Percentiles rank a stretch among this genome's conserved stretches.
These are phyloP conservation scores for Osmoderma eremita DNA, from an alignment of 2,888 invertebrate genomes.

Conservation along the genomic window DNA sequence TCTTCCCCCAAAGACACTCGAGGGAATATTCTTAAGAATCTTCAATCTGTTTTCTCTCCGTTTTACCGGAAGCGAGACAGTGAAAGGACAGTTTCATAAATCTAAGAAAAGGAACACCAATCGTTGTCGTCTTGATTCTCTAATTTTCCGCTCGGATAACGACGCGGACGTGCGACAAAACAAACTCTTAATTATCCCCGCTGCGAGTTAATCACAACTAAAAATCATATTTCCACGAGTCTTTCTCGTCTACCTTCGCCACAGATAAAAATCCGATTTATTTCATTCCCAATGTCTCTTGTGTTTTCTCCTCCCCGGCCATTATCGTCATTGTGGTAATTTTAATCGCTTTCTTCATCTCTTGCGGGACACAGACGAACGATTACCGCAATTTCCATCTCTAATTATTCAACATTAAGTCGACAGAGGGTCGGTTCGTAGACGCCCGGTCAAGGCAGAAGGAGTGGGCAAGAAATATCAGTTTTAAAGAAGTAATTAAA, in stretches of 20 bases:
- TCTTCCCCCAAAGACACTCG: no score
- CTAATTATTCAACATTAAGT: constrained; percentile 21
- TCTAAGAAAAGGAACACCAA: no score
- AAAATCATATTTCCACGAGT: constrained; percentile 6
- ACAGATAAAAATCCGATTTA: background rate
- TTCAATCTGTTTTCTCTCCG: no score
- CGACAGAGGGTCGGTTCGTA: background rate
- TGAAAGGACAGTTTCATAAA: no score
- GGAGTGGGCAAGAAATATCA: no score
- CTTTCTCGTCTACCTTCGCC: background rate
- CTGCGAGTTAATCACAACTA: constrained; percentile 4
- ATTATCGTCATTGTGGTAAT: background rate
- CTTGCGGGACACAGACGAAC: background rate
- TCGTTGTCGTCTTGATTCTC: background rate
- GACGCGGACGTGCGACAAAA: constrained; percentile 3
- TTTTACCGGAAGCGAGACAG: no score
- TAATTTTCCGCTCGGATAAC: constrained; percentile 2
- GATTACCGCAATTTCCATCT: constrained; percentile 19
- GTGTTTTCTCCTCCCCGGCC: background rate
- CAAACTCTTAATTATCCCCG: constrained; percentile 1
- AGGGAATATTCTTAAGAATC: no score
- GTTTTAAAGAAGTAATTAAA: no score
- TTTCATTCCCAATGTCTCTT: background rate
- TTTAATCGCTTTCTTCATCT: background rate
- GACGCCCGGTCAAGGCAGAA: no score